These are phyloP conservation scores for Pangasius djambal DNA, from an alignment of 2,797 vertebrate genomes.

Conservation along the genomic window DNA sequence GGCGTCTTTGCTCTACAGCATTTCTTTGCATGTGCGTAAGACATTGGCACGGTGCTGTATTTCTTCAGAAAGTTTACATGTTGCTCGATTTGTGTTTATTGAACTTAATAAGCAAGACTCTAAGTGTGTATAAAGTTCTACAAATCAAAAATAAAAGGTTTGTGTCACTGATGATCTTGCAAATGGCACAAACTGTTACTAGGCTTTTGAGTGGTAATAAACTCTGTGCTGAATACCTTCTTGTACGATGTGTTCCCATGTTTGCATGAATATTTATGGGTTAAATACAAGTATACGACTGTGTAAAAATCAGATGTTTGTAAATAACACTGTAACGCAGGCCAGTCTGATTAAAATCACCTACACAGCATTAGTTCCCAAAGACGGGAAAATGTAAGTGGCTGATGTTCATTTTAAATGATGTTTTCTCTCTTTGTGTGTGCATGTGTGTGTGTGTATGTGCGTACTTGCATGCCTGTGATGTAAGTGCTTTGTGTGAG, in stretches of 20 bases:
- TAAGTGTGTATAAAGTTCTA: not conserved
- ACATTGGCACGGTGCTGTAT: too few species aligned
- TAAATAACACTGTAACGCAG: not conserved
- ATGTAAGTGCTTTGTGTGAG: constrained; percentile 63
- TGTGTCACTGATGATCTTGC: not conserved
- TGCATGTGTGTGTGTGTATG: not conserved
- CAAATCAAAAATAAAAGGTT: not conserved
- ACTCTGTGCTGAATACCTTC: not conserved
- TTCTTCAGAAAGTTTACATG: not conserved
- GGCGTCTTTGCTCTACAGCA: too few species aligned
- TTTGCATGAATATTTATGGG: not conserved
- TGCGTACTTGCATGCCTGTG: not conserved
- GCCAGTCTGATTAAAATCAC: not conserved
- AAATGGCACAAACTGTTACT: not conserved
- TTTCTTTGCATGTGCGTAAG: too few species aligned
- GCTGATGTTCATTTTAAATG: not conserved
- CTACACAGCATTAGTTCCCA: not conserved
- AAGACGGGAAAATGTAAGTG: not conserved
- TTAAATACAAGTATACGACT: not conserved
- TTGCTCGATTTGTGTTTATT: not conserved
- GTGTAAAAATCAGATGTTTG: not conserved
- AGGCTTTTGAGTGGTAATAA: not conserved
- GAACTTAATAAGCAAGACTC: not conserved
- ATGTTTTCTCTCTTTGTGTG: not conserved
- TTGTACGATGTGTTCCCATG: not conserved